Evolutionary conservation across 2,797 vertebrate species (phyloP), one percentile per base, ranked within the genome.

Genomic region (Cyclopterus lumpus): DNA sequence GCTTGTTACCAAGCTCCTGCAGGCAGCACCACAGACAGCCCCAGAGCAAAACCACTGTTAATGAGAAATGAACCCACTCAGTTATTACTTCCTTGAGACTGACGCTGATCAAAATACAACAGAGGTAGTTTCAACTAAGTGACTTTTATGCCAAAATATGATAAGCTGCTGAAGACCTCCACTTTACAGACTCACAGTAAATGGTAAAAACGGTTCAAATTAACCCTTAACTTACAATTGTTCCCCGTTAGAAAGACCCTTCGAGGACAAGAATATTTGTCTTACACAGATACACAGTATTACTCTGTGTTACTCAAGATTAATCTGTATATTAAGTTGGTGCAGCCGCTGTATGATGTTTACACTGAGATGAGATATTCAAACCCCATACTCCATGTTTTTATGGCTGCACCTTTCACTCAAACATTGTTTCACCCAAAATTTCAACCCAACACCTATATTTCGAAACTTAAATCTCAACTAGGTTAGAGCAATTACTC

Each of bases 1-100:
- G 87, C 84, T 87, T 89, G 75, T 91, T 88, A 91, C 80, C 49
- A 69, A 67, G 73, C 69, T 79, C 81, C 84, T 67, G 73, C 74
- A 83, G 80, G 81, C 81, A 72, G 71, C 65, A 64, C 40, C 61
- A 54, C 26, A 46, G 81, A 79, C 61, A 59, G 68, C 62, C 84
- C 73, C 51, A 60, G 54, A 88, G 81, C 70, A 84, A 73, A 79
- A 70, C 49, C 55, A 34, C 62, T 63, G 73, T 72, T 90, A 86
- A 87, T 86, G 74, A 87, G 75, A 74, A 88, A 75, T 44, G 55
- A 65, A 46, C 79, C 59, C 46, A 9, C 40, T 77, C 48, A 54
- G 18, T 81, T 46, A 76, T 66, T 58, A 46, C 61, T 83, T 86
- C 40, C 51, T 24, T 4, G 16, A 73, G 61, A 80, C 40, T 26